Percentiles rank a stretch among this genome's conserved stretches.
Conservation (phyloP, 2,888 invertebrate species). For the Embidobia sp. region DNA sequence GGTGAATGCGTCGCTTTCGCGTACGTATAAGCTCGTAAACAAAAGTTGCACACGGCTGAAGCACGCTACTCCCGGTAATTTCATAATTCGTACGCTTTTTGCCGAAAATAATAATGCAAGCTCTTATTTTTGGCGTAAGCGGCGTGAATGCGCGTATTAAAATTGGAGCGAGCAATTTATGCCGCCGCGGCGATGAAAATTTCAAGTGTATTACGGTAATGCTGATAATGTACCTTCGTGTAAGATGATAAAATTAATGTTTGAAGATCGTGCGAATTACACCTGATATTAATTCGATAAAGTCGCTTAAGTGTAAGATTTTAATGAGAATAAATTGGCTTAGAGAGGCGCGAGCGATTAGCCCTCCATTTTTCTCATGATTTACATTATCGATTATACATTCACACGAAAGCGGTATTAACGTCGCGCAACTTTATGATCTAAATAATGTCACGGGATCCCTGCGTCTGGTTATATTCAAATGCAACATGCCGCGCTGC, state of each 20-base stretch:
- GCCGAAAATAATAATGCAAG: slow-evolving; percentile 28
- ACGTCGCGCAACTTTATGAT: slow-evolving; percentile 52
- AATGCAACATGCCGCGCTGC: slow-evolving; percentile 23
- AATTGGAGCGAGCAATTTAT: slow-evolving; percentile 25
- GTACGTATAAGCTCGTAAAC: slow-evolving; percentile 49
- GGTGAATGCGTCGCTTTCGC: slow-evolving; percentile 35
- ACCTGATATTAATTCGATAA: slow-evolving; percentile 59
- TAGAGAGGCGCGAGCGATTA: slow-evolving; percentile 47
- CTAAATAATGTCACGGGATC: slow-evolving; percentile 60
- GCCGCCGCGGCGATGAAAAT: slow-evolving; percentile 34
- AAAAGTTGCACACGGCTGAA: slow-evolving; percentile 41
- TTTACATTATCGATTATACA: slow-evolving; percentile 64
- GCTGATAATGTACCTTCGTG: slow-evolving; percentile 33
- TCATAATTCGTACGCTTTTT: slow-evolving; percentile 43
- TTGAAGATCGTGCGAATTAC: slow-evolving; percentile 59
- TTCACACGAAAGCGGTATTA: slow-evolving; percentile 59
- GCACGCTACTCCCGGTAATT: slow-evolving; percentile 30
- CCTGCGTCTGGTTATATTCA: slow-evolving; percentile 50
- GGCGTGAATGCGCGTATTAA: slow-evolving; percentile 29
- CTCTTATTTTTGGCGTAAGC: slow-evolving; percentile 24
- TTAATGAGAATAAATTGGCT: slow-evolving; percentile 61
- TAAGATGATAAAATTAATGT: slow-evolving; percentile 57
- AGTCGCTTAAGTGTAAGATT: slow-evolving; percentile 53
- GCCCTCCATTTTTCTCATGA: slow-evolving; percentile 56
- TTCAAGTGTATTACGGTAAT: slow-evolving; percentile 41